phyloP scores from a whole-genome alignment of 2,888 invertebrate genomes.

The Drosophila meridiana region DNA sequence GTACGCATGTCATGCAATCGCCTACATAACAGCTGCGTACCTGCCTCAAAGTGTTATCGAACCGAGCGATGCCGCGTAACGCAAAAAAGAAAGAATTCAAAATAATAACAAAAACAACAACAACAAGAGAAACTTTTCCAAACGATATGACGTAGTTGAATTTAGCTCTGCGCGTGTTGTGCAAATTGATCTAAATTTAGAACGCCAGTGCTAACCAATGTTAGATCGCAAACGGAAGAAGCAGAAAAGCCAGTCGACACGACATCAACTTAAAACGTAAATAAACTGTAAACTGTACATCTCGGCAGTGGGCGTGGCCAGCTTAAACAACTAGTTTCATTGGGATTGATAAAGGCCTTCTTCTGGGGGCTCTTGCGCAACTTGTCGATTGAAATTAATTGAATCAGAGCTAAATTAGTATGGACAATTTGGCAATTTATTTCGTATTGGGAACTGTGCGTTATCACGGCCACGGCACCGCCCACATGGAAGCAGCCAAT shows the following conservation, averaged over 20 bases:
- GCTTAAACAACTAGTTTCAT: slow-evolving; percentile 26
- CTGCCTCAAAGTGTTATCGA: slow-evolving; percentile 40
- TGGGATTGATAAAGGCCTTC: slow-evolving; percentile 4
- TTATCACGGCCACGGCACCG: slow-evolving; percentile 28
- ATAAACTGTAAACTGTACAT: slow-evolving; percentile 3
- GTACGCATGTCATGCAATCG: slow-evolving; percentile 6
- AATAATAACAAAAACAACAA: slow-evolving; percentile 8
- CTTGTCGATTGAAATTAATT: slow-evolving; percentile 54
- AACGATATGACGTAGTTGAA: slow-evolving; percentile 47
- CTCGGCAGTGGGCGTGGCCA: slow-evolving; percentile 32
- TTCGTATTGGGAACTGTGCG: slow-evolving; percentile 2
- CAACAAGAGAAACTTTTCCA: slow-evolving; percentile 22
- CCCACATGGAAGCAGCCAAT: slow-evolving; percentile 20
- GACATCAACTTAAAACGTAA: slow-evolving; percentile 8
- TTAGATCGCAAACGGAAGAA: slow-evolving; percentile 3
- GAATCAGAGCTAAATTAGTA: slow-evolving; percentile 45
- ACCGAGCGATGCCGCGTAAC: slow-evolving; percentile 27
- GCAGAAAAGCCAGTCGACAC: slow-evolving; percentile 26
- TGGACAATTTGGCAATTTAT: slow-evolving; percentile 40
- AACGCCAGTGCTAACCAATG: slow-evolving; percentile 6
- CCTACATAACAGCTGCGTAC: slow-evolving; percentile 10
- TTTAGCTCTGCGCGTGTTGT: slow-evolving; percentile 44
- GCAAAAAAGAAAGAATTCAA: slow-evolving; percentile 16
- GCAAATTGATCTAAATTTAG: slow-evolving; percentile 61
- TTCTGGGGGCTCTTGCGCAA: slow-evolving; percentile 35